A percentile compares a stretch with the other conserved stretches of the same genome.
phyloP scores from a whole-genome alignment of 2,888 invertebrate species.

The Drosophila austrosaltans region DNA sequence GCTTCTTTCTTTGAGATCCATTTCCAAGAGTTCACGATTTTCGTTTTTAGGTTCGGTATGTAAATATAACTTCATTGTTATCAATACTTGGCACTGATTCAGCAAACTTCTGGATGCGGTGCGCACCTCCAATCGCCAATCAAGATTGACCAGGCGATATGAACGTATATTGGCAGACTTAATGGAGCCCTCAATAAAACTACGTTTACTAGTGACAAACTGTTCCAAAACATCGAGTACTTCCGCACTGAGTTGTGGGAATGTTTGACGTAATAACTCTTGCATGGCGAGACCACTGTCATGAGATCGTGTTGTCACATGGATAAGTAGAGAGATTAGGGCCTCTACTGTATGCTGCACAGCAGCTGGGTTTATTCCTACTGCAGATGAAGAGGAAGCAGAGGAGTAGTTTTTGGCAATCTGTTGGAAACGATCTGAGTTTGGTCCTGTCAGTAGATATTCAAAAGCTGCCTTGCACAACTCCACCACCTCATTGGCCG shows the following conservation, averaged over 20 bases:
- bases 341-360: conserved; percentile 87
- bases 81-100: conserved; percentile 85
- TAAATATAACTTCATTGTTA: conserved; percentile 86
- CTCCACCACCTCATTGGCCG: conserved; percentile 86
- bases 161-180: conserved; percentile 80
- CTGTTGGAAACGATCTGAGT: conserved; percentile 85
- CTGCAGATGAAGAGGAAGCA: not conserved
- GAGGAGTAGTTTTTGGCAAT: conserved; percentile 84
- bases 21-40: conserved; percentile 78
- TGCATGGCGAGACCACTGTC: conserved; percentile 82
- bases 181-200: conserved; percentile 81
- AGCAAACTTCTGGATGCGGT: conserved; percentile 86
- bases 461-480: conserved; percentile 87
- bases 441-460: conserved; percentile 86
- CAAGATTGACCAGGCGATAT: conserved; percentile 84
- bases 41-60: conserved; percentile 83
- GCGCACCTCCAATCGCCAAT: conserved; percentile 88
- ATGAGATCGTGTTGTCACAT: conserved; percentile 89
- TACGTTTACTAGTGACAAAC: conserved; percentile 80
- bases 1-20: conserved; percentile 49
- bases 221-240: conserved; percentile 80
- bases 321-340: conserved; percentile 88
- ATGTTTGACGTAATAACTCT: conserved; percentile 58
- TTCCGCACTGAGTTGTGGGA: conserved; percentile 70
- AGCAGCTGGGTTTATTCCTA: conserved; percentile 69